Evolutionary conservation across 2,797 vertebrate genomes (phyloP), one percentile per base, ranked within the genome.

Genomic region (Mormyrus proboscirostris): DNA sequence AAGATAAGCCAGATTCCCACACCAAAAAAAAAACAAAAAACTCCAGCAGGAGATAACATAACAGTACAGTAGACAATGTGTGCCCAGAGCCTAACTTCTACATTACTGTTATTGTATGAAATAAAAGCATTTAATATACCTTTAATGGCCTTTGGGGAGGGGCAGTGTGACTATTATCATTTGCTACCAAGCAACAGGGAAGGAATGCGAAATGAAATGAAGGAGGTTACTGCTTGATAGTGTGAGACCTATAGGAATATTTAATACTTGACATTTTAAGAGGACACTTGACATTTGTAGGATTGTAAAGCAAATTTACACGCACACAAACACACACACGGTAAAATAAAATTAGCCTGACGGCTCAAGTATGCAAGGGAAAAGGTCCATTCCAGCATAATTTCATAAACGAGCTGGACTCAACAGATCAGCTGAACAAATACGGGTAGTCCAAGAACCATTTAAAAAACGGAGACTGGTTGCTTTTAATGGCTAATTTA

Each of bases 221-320:
- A 53, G 50, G 86, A 8, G 53, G 33, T 10, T 57, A 57, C 33
- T 59, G 53, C 86, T 33, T 87, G 86, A 57, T 57, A 87, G 51
- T 86, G 49, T 44, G 38, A 57, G 86, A 57, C 53, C 33, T 87
- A 87, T 57, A 87, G 53, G 53, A 59, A 87, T 41, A 87, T 87
- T 59, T 87, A 87, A 87, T 57, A 57, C 53, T 19, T 57, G 86
- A 87, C 86, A 87, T 87, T 87, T 85, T 87, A 87, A 87, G 53
- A 53, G 53, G 51, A 87, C 86, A 57, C 86, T 85, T 85, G 38
- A 87, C 86, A 87, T 87, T 57, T 59, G 86, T 87, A 87, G 86
- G 86, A 87, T 33, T 57, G 53, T 59, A 87, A 87, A 59, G 29
- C 86, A 87, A 57, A 57, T 87, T 87, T 87, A 59, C 53, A 44